Evolutionary conservation across 2,888 invertebrate genomes (phyloP).

Genomic region (Branchipolynoe longqiensis): DNA sequence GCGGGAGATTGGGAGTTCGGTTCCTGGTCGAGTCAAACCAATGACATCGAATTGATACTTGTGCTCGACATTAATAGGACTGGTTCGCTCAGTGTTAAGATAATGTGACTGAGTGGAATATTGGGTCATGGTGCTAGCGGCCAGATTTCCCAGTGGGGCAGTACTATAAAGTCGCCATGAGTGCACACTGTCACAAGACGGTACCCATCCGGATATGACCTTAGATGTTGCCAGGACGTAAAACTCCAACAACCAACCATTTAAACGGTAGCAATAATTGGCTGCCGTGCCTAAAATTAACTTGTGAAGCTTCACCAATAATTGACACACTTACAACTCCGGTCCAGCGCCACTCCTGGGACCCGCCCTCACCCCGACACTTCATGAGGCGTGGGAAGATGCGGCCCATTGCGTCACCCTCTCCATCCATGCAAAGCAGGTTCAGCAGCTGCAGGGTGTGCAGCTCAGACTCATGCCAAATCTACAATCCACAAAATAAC

Average conservation of each 20-base stretch:
- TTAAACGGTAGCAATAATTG: not conserved
- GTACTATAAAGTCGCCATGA: too few relatives aligned
- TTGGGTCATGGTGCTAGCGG: too few relatives aligned
- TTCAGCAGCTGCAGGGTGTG: constrained; percentile 92
- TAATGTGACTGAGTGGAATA: too few relatives aligned
- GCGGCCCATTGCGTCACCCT: constrained; percentile 83
- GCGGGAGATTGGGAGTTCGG: too few relatives aligned
- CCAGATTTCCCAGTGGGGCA: too few relatives aligned
- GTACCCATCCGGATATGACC: too few relatives aligned
- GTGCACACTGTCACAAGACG: too few relatives aligned
- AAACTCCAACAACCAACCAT: too few relatives aligned
- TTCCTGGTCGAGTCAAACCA: too few relatives aligned
- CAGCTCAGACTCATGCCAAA: constrained; percentile 92
- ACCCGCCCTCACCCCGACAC: constrained; percentile 94
- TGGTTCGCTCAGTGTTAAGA: too few relatives aligned
- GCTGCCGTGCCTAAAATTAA: not conserved
- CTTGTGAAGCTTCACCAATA: not conserved
- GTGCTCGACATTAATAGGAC: not conserved
- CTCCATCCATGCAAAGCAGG: constrained; percentile 89
- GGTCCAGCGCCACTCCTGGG: constrained; percentile 95
- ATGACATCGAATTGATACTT: not conserved
- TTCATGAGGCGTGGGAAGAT: constrained; percentile 90
- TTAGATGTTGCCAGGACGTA: too few relatives aligned
- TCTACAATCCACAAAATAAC: too few relatives aligned
- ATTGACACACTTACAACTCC: constrained; percentile 86